Percentiles rank a stretch among this genome's conserved stretches.
Conservation (phyloP, 1,140 invertebrate genomes). For the Lysiphlebus fabarum region DNA sequence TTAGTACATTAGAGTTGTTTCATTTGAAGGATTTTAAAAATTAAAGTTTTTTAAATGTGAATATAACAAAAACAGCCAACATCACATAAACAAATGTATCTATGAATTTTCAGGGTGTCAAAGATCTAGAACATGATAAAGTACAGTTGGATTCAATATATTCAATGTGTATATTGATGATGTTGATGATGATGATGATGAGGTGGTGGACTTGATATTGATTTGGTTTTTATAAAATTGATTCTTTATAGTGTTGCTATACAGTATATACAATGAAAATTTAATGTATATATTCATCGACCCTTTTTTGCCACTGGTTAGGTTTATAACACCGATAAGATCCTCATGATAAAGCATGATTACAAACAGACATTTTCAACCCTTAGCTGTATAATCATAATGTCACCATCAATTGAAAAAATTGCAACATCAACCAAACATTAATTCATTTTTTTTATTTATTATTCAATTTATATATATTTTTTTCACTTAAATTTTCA, state of each 20-base stretch:
- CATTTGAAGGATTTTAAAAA: constrained; percentile 1
- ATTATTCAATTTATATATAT: no score
- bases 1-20: constrained; percentile 34
- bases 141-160: not conserved
- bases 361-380: constrained; percentile 35
- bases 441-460: no score
- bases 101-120: constrained; percentile 42
- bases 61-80: constrained; percentile 1
- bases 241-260: no score
- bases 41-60: not conserved
- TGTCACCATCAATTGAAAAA: not conserved
- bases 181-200: not conserved
- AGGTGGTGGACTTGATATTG: not conserved
- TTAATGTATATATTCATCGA: constrained; percentile 9
- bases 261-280: not conserved
- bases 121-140: constrained; percentile 46
- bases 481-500: no score
- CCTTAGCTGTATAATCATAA: constrained; percentile 32
- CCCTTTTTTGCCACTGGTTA: constrained; percentile 15
- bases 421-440: constrained; percentile 1
- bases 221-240: constrained; percentile 1
- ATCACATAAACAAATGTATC: not conserved
- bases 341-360: constrained; percentile 52
- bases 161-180: constrained; percentile 37
- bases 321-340: constrained; percentile 40